Conservation (phyloP, 2,888 invertebrate species). For the Perizoma affinitatum region DNA sequence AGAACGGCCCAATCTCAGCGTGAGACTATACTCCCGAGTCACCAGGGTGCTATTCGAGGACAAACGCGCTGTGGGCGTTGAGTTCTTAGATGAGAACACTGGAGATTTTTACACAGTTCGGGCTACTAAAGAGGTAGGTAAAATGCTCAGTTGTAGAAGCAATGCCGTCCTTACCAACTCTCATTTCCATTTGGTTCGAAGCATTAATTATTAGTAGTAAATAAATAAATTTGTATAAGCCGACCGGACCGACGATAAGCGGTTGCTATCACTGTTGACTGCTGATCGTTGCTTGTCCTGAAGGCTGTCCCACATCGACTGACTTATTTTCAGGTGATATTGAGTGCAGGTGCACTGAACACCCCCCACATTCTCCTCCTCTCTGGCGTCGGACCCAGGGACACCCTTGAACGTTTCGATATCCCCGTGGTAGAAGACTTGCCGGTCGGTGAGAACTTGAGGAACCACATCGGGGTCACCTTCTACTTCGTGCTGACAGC, state of each 20-base stretch:
- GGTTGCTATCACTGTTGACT: no score
- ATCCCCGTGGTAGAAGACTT: constrained; percentile 84
- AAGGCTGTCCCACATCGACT: no score
- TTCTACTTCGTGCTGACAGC: constrained; percentile 75
- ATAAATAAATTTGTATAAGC: no score
- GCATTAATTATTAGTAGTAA: no score
- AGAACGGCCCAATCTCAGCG: constrained; percentile 80
- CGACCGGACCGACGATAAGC: no score
- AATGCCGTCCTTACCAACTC: no score
- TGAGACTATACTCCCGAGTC: constrained; percentile 83
- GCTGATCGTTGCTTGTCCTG: no score
- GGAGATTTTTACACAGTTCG: constrained; percentile 63
- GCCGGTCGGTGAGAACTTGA: constrained; percentile 86
- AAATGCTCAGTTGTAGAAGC: background rate
- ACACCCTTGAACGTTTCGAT: constrained; percentile 74
- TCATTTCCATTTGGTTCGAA: no score
- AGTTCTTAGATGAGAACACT: constrained; percentile 72
- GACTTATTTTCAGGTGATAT: constrained; percentile 67
- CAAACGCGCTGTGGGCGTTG: constrained; percentile 78
- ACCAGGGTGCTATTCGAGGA: constrained; percentile 79
- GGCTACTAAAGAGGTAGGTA: constrained; percentile 76
- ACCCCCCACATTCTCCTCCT: constrained; percentile 86
- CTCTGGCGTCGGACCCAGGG: constrained; percentile 86
- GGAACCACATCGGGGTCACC: constrained; percentile 86
- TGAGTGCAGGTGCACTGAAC: constrained; percentile 86